phyloP scores from a whole-genome alignment of 2,888 invertebrate genomes.

The Aplocera efformata region DNA sequence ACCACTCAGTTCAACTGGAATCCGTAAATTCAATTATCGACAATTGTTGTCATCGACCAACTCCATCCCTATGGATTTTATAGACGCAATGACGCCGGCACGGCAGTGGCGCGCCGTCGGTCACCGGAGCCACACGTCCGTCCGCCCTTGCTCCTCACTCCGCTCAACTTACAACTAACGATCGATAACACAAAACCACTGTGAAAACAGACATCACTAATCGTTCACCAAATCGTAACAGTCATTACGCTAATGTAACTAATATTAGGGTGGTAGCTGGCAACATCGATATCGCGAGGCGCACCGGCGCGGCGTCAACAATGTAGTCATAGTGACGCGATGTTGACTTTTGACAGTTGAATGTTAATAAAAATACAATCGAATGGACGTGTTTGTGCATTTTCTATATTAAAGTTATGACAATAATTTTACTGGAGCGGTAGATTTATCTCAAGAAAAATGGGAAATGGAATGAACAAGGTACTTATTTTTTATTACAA shows the following conservation, averaged over 20 bases:
- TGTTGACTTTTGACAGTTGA: constrained; percentile 68
- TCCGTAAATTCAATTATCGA: constrained; percentile 19
- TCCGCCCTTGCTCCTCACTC: constrained; percentile 19
- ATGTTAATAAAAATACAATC: constrained; percentile 43
- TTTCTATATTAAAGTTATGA: constrained; percentile 39
- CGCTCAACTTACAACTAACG: constrained; percentile 35
- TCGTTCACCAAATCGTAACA: constrained; percentile 31
- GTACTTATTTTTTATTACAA: constrained; percentile 73
- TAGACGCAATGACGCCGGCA: constrained; percentile 68
- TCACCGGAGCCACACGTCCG: constrained; percentile 44
- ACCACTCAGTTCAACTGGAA: constrained; percentile 1
- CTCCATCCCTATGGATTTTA: constrained; percentile 46
- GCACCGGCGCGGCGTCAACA: constrained; percentile 71
- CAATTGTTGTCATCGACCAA: constrained; percentile 31
- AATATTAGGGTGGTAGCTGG: constrained; percentile 33
- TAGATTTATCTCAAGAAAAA: constrained; percentile 42
- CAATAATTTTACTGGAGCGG: constrained; percentile 53
- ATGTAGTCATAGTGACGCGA: constrained; percentile 75
- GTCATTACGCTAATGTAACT: constrained; percentile 37
- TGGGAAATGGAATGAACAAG: constrained; percentile 97
- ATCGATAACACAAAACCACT: constrained; percentile 46
- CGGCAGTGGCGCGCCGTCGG: constrained; percentile 66
- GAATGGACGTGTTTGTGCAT: constrained; percentile 45
- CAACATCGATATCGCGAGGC: constrained; percentile 53
- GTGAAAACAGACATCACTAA: constrained; percentile 26